Conservation (phyloP, 2,888 invertebrate species). For the Yponomeuta sedellus region DNA sequence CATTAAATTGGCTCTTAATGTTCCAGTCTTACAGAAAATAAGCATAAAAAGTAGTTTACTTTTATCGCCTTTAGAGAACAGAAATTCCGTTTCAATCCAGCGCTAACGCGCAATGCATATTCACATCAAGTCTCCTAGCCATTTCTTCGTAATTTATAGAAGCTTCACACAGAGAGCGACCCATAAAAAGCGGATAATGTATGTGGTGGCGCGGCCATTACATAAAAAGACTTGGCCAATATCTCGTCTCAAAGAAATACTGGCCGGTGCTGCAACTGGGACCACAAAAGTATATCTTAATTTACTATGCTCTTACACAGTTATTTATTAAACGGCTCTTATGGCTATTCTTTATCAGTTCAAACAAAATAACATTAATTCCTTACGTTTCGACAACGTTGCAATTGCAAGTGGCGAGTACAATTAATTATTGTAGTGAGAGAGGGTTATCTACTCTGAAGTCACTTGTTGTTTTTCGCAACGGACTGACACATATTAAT, state of each 20-base stretch:
- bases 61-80: not conserved
- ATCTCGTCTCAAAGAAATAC: not conserved
- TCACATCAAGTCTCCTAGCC: conserved; percentile 7
- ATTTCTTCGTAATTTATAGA: conserved; percentile 10
- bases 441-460: too few species aligned
- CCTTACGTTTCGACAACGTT: too few species aligned
- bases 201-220: conserved; percentile 24
- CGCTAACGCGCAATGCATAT: conserved; percentile 11
- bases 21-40: not conserved
- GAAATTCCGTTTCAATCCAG: not conserved
- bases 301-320: too few species aligned
- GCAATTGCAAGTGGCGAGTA: too few species aligned
- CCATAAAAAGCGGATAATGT: conserved; percentile 23
- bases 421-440: too few species aligned
- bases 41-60: not conserved
- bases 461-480: too few species aligned
- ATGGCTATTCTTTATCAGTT: too few species aligned
- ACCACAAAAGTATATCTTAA: too few species aligned
- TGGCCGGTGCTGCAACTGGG: not conserved
- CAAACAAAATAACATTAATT: too few species aligned
- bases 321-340: too few species aligned
- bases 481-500: too few species aligned
- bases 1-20: too few species aligned
- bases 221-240: conserved; percentile 11
- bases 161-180: conserved; percentile 10